Conservation (phyloP, 2,888 invertebrate species). For the Nysson spinosus region DNA sequence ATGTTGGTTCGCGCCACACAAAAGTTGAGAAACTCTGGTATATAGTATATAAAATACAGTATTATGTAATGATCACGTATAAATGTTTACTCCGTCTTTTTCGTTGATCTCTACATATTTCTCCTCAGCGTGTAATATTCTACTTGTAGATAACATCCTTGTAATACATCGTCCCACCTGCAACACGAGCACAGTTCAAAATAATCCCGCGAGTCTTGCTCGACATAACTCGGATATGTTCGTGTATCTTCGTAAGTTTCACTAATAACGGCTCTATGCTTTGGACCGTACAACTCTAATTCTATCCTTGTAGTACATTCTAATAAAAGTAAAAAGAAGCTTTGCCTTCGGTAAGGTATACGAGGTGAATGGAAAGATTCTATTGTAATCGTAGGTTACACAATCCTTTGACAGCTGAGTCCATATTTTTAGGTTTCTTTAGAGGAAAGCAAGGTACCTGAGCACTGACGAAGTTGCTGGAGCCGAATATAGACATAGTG, state of each 20-base stretch:
- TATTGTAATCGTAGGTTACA: constrained; percentile 15
- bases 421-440: neutral
- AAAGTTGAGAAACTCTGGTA: no score
- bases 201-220: constrained; percentile 1
- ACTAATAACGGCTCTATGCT: neutral
- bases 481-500: no score
- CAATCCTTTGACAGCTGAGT: neutral
- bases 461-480: no score
- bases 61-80: no score
- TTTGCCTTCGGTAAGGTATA: no score
- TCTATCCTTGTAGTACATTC: neutral
- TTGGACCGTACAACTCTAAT: neutral
- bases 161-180: constrained; percentile 63
- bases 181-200: constrained; percentile 46
- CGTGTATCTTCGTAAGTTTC: neutral
- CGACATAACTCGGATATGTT: neutral
- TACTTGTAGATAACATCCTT: constrained; percentile 59
- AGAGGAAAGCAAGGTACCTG: neutral
- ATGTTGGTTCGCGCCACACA: no score
- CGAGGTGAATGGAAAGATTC: neutral
- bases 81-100: constrained; percentile 65
- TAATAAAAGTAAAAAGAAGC: neutral
- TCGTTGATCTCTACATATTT: constrained; percentile 62
- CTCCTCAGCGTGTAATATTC: constrained; percentile 41
- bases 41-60: no score